Evolutionary conservation across 1,140 invertebrate species (phyloP).

Genomic region (Ylistrum balloti): DNA sequence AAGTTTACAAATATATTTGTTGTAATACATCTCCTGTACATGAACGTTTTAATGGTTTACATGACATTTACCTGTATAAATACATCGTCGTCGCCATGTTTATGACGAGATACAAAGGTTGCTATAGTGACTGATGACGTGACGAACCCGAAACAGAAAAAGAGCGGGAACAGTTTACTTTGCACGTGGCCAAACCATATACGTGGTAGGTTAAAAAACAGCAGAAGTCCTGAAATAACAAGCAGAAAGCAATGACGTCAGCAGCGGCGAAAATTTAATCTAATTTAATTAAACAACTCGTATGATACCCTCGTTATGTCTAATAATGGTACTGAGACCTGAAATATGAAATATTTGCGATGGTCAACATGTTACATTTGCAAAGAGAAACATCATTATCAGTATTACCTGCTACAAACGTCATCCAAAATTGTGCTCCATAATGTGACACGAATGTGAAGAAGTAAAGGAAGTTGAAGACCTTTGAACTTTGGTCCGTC

Average conservation of each 20-base stretch:
- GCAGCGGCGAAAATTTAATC: too few species aligned
- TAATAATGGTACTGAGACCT: too few species aligned
- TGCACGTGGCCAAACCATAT: slow-evolving; percentile 53
- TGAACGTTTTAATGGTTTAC: too few species aligned
- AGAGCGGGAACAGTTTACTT: slow-evolving; percentile 49
- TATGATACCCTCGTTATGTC: too few species aligned
- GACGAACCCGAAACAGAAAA: slow-evolving; percentile 45
- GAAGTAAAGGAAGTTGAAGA: slow-evolving; percentile 43
- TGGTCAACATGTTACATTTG: too few species aligned
- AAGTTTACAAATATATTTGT: too few species aligned
- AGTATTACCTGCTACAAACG: slow-evolving; percentile 50
- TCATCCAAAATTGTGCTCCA: slow-evolving; percentile 55
- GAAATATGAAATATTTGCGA: too few species aligned
- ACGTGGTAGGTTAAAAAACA: slow-evolving; percentile 47
- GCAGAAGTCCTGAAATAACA: slow-evolving; percentile 46
- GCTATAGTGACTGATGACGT: slow-evolving; percentile 49
- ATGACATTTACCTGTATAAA: not conserved
- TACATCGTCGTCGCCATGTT: not conserved
- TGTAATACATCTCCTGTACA: too few species aligned
- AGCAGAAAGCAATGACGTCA: not conserved
- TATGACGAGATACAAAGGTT: not conserved
- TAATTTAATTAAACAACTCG: too few species aligned
- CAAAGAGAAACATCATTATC: not conserved
- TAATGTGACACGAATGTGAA: slow-evolving; percentile 50
- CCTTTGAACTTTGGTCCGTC: not conserved